Percentiles rank a stretch among this genome's conserved stretches.
Evolutionary conservation across 2,113 vertebrate genomes (phyloP).

Genomic region (Anseranas semipalmata): DNA sequence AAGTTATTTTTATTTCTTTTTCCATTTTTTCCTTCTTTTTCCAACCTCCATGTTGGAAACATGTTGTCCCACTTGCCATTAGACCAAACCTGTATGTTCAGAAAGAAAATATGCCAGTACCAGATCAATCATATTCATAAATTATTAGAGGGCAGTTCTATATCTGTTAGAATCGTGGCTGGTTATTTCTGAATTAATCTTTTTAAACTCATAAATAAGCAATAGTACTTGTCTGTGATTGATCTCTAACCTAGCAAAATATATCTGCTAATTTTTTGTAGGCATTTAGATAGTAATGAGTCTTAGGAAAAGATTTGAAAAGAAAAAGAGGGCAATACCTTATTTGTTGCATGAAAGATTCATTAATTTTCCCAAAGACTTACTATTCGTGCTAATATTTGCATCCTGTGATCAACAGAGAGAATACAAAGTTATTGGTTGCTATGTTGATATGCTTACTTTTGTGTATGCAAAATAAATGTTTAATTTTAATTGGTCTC

Average conservation of each 20-base stretch:
- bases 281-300: background rate
- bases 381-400: background rate
- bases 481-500: background rate
- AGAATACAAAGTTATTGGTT: background rate
- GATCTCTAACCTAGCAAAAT: background rate
- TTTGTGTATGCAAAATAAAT: background rate
- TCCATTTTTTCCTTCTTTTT: background rate
- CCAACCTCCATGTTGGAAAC: background rate
- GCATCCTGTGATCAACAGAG: background rate
- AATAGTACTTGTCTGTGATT: background rate
- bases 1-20: background rate
- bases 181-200: background rate
- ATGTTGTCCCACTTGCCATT: background rate
- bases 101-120: background rate
- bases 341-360: background rate
- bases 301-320: background rate
- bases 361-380: background rate
- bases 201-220: conserved; percentile 2
- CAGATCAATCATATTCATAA: background rate
- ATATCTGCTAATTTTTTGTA: background rate
- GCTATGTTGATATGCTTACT: background rate
- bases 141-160: background rate
- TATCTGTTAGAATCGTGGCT: background rate
- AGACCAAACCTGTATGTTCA: background rate
- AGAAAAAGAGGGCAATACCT: background rate